These are phyloP conservation scores for Ennomos fuscantarius DNA, from an alignment of 2,888 invertebrate species.

Conservation along the genomic window DNA sequence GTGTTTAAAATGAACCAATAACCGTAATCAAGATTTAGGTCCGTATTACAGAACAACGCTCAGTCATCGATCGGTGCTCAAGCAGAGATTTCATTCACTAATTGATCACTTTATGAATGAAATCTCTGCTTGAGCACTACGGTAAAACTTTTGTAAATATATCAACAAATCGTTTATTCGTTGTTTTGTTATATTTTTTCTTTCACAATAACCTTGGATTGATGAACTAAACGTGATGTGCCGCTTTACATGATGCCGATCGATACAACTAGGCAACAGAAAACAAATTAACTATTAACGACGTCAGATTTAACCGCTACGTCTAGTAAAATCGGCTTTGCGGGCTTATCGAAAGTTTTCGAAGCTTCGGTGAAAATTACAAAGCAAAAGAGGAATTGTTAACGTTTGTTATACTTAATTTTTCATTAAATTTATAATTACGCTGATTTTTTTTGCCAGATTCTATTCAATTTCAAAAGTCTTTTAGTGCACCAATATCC, in stretches of 20 bases:
- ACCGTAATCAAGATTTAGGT: too few relatives aligned
- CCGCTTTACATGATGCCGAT: constrained; percentile 4
- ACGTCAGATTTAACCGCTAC: constrained; percentile 6
- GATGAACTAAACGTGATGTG: constrained; percentile 7
- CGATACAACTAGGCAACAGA: constrained; percentile 22
- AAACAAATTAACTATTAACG: constrained; percentile 21
- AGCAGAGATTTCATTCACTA: too few relatives aligned
- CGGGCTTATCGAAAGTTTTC: constrained; percentile 3
- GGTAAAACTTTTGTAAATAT: neutral
- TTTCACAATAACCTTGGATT: neutral
- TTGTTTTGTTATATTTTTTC: neutral
- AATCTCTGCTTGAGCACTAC: too few relatives aligned
- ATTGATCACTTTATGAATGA: too few relatives aligned
- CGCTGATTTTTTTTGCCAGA: too few relatives aligned
- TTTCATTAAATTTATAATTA: too few relatives aligned
- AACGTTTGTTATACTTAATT: too few relatives aligned
- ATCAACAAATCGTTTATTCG: neutral
- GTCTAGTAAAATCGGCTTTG: neutral
- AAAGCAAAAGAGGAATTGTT: neutral
- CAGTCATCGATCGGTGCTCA: too few relatives aligned
- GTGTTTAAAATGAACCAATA: too few relatives aligned
- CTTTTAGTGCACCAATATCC: too few relatives aligned
- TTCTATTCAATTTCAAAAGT: too few relatives aligned
- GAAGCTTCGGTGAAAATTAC: neutral
- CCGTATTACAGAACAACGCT: too few relatives aligned